Percentiles rank a stretch among this genome's conserved stretches.
Conservation (phyloP, 2,797 vertebrate genomes). For the Leptoclinus maculatus region DNA sequence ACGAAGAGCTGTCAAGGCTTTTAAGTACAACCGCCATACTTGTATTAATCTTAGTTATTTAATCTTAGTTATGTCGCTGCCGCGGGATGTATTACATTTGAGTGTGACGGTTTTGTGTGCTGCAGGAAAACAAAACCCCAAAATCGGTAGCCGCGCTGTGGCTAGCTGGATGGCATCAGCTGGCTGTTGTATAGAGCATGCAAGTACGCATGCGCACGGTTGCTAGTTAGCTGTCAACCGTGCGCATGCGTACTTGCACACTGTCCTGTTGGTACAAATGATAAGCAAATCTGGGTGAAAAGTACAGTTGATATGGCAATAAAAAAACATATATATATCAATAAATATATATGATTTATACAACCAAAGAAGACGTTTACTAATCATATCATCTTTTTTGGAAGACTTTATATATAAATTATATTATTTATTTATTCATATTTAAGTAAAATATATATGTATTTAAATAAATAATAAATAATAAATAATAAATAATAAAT, state of each 20-base stretch:
- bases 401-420: too few species aligned
- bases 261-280: not conserved
- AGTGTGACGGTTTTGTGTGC: not conserved
- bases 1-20: conserved; percentile 20
- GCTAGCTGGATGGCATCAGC: conserved; percentile 38
- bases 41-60: not conserved
- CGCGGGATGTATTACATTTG: not conserved
- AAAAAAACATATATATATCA: not conserved
- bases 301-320: not conserved
- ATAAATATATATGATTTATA: not conserved
- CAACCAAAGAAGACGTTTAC: too few species aligned
- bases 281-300: not conserved
- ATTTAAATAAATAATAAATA: too few species aligned
- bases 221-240: conserved; percentile 56
- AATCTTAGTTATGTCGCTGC: not conserved
- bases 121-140: not conserved
- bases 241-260: conserved; percentile 66
- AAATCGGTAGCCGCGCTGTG: not conserved
- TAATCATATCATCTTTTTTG: too few species aligned
- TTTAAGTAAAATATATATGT: too few species aligned
- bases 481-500: too few species aligned
- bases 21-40: conserved; percentile 58
- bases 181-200: conserved; percentile 50
- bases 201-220: not conserved
- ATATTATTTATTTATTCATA: too few species aligned